Percentiles rank a stretch among this genome's conserved stretches.
phyloP scores from a whole-genome alignment of 2,888 invertebrate genomes.

The Tenodera sinensis region DNA sequence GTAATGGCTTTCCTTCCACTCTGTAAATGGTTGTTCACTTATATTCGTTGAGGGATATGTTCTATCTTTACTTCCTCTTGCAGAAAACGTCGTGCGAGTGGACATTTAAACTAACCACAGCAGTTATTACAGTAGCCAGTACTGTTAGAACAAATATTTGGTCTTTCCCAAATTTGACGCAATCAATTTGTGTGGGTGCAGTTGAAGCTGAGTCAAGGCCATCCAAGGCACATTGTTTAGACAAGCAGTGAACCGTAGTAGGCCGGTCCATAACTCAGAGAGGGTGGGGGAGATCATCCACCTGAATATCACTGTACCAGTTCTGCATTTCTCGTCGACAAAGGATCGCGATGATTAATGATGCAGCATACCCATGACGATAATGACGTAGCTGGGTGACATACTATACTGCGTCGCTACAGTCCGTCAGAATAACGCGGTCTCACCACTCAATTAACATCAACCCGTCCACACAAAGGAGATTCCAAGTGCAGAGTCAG shows the following conservation, averaged over 20 bases:
- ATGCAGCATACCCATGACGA: not conserved
- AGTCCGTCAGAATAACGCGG: not conserved
- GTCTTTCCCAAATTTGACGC: not conserved
- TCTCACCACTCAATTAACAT: not conserved
- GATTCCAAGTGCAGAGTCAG: not conserved
- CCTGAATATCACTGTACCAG: not conserved
- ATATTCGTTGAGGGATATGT: too few relatives aligned
- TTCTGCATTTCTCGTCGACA: not conserved
- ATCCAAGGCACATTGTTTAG: not conserved
- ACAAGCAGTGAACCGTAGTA: not conserved
- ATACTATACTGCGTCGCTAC: not conserved
- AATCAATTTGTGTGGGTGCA: not conserved
- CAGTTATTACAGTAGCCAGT: too few relatives aligned
- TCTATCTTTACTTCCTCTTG: too few relatives aligned
- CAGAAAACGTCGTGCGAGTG: too few relatives aligned
- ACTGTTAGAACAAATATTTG: not conserved
- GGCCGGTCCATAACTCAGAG: not conserved
- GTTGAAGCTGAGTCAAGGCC: not conserved
- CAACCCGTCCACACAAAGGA: not conserved
- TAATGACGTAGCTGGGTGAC: slow-evolving; percentile 10
- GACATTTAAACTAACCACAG: too few relatives aligned
- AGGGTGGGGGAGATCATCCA: not conserved
- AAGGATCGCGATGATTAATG: slow-evolving; percentile 16
- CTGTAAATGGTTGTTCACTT: too few relatives aligned
- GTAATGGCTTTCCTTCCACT: too few relatives aligned